Base-by-base conservation (phyloP, 2,888 invertebrate species). In the Aproaerema taeniolella region DNA sequence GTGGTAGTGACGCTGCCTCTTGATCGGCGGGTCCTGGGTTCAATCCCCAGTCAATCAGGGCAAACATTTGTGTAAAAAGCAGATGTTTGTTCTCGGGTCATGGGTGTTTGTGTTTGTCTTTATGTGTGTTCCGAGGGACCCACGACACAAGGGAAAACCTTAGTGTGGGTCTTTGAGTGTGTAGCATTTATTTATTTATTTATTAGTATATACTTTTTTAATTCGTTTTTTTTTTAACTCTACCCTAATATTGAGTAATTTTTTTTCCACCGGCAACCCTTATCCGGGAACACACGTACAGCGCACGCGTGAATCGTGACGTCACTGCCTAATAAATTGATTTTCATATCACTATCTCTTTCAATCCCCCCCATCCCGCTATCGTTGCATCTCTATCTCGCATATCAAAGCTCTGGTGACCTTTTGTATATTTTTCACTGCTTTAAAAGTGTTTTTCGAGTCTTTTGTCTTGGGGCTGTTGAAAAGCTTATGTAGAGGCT, bases 241-340 rank as follows among this genome's bases (percentile, higher is more conserved):
- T 44, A 53, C 59, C 47, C 29, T 12, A 46, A 40, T 31, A n/a
- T 20, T 0, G 38, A 36, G 54, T 39, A 58, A 45, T 39, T 60
- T 48, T 45, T 42, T 47, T 13, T 16, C 32, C 25, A 16, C 49
- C 55, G 59, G 82, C 77, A 80, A 85, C 79, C 68, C 79, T 43
- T 52, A 59, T 73, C 83, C 80, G 82, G 83, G 86, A 67, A 52
- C 52, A 50, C 45, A 36, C 50, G 52, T 45, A 64, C 36, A 53
- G 69, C 87, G 87, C 86, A 55, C 72, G 87, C 86, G 86, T 70
- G 60, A 38, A 32, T 13, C 57, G 80, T 86, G 86, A 87, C 87
- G 87, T 87, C 87, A 87, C 86, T 53, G 61, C 66, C 78, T 85
- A 83, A 87, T 87, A 87, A 87, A 87, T 87, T 87, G 87, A 87